Base-by-base conservation (phyloP, 2,797 vertebrate genomes). In the Acanthornis magna region DNA sequence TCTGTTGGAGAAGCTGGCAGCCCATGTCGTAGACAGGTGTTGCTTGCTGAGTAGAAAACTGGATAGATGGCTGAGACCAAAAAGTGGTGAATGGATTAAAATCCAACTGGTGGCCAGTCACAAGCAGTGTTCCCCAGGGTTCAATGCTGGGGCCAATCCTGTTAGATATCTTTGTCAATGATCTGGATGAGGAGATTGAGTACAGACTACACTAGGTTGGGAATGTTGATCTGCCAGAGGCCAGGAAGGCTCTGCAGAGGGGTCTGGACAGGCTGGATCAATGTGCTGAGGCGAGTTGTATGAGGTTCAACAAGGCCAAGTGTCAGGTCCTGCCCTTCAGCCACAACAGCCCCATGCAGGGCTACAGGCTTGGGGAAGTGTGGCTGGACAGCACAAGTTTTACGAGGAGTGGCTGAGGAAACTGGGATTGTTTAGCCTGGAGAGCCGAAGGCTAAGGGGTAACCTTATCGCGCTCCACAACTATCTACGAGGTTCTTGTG, bases 401-500 rank as follows among this genome's bases (percentile, higher is more conserved):
- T n/a, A 38, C 32, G 21, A 22, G 23, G 54, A 68, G 13, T 53
- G 48, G 7, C 40, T 85, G 63, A 85, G n/a, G 25, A 7, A 47
- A n/a, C 4, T 1, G 0, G 40, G 11, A 47, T 54, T 68, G n/a
- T n/a, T 85, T 61, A 54, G 25, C 13, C 54, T 53, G 19, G 16
- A n/a, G 47, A 76, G 17, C 0, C 0, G 40, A 60, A 68, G 16
- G 23, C 7, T 47, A 40, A 47, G n/a, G 6, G 53, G 29, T 47
- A n/a, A 47, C 3, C 1, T 53, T 54, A 17, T n/a, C 16, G 45
- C 0, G 0, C 19, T 25, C 40, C 9, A 45, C 23, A 85, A 9
- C 29, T 34, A 9, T 20, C 43, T 53, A 17, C 13, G 29, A 53
- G 16, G 40, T 47, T 30, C 19, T 68, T 68, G n/a, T 11, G 23